These are phyloP conservation scores for Cladopsammia gracilis DNA, from an alignment of 64 coral and sea anemone species.

Conservation along the genomic window DNA sequence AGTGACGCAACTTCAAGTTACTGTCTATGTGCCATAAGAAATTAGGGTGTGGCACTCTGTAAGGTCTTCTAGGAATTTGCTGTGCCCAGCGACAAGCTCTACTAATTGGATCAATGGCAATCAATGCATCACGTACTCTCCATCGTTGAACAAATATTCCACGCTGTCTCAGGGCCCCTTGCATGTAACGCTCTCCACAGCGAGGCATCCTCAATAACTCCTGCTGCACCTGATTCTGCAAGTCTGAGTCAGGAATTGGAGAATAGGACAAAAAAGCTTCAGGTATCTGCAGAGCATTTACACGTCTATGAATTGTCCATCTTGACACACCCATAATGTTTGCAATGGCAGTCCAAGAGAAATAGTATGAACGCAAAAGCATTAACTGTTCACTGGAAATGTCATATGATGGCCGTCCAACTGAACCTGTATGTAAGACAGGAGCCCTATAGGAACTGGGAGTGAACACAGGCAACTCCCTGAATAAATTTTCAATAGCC, in stretches of 20 bases:
- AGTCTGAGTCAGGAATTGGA: neutral
- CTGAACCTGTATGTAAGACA: neutral
- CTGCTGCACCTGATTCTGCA: neutral
- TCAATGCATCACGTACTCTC: neutral
- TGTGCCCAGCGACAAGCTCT: slow-evolving; percentile 10
- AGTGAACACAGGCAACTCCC: neutral
- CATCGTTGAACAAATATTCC: neutral
- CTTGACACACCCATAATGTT: neutral
- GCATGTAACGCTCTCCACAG: neutral
- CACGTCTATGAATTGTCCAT: neutral
- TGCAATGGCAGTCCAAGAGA: slow-evolving; percentile 41
- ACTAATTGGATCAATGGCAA: neutral
- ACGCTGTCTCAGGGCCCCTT: neutral
- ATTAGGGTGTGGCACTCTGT: slow-evolving; percentile 19
- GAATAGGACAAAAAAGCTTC: neutral
- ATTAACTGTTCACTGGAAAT: neutral
- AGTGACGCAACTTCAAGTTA: slow-evolving; percentile 43
- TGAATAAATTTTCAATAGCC: neutral
- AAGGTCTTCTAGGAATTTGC: neutral
- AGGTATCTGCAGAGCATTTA: neutral
- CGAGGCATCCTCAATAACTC: neutral
- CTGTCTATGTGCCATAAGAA: slow-evolving; percentile 34
- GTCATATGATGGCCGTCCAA: neutral
- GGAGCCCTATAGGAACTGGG: neutral
- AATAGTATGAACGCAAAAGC: neutral